Evolutionary conservation across 92 coral and sea anemone genomes (phyloP).

Genomic region (Epizoanthus scotinus): DNA sequence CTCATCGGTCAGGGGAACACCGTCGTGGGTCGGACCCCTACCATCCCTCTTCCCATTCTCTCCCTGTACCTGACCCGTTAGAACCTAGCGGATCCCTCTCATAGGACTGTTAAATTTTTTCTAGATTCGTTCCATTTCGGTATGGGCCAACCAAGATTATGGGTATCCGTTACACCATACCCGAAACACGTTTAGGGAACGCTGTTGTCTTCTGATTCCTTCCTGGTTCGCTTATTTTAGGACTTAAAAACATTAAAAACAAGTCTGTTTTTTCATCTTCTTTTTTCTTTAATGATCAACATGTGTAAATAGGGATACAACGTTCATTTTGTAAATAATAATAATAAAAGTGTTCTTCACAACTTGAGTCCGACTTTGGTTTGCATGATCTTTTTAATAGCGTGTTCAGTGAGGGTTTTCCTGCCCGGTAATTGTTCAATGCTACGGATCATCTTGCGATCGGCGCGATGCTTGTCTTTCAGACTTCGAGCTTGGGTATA

Average conservation of each 20-base stretch:
- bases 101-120: slow-evolving; percentile 13
- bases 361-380: neutral
- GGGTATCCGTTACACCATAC: neutral
- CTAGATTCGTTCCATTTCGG: slow-evolving; percentile 8
- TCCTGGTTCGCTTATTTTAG: slow-evolving; percentile 22
- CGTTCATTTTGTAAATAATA: slow-evolving; percentile 20
- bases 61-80: slow-evolving; percentile 14
- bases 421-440: neutral
- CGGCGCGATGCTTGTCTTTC: neutral
- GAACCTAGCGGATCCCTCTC: slow-evolving; percentile 20
- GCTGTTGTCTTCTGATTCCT: slow-evolving; percentile 22
- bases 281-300: slow-evolving; percentile 14
- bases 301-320: slow-evolving; percentile 14
- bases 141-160: slow-evolving; percentile 1
- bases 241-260: slow-evolving; percentile 17
- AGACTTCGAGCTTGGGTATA: neutral
- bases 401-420: neutral
- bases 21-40: slow-evolving; percentile 22
- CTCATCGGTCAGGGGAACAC: slow-evolving; percentile 24
- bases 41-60: slow-evolving; percentile 10
- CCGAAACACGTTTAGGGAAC: slow-evolving; percentile 14
- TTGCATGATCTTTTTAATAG: slow-evolving; percentile 10
- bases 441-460: neutral
- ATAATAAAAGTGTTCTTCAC: too few relatives aligned
- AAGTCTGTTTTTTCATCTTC: slow-evolving; percentile 11